These are phyloP conservation scores for Paraescarpia echinospica DNA, from an alignment of 1,140 invertebrate genomes.

Conservation along the genomic window DNA sequence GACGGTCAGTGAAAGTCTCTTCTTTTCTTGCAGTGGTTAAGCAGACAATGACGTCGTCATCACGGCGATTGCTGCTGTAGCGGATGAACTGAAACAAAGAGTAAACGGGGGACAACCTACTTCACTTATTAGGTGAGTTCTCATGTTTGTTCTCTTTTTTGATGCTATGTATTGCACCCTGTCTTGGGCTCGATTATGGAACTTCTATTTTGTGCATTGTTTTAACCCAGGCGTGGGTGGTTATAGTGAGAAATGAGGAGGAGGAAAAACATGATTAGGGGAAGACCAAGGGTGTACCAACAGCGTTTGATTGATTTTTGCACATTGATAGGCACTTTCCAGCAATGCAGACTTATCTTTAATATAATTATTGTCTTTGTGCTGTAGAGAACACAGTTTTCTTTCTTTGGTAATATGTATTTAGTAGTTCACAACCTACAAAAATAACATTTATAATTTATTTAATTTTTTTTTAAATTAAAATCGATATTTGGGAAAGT, in stretches of 20 bases:
- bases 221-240: background rate
- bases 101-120: background rate
- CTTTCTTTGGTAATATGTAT: background rate
- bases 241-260: background rate
- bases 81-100: background rate
- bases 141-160: background rate
- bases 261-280: too few relatives aligned
- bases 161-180: background rate
- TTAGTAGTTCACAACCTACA: background rate
- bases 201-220: background rate
- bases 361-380: background rate
- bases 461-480: too few relatives aligned
- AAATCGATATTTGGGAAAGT: background rate
- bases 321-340: background rate
- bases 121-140: conserved; percentile 5
- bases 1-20: background rate
- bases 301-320: background rate
- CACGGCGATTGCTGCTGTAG: background rate
- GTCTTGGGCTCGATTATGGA: too few relatives aligned
- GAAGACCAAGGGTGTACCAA: background rate
- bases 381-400: background rate
- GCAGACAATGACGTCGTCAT: background rate
- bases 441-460: too few relatives aligned
- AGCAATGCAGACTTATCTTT: background rate
- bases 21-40: background rate